Evolutionary conservation across 2,888 invertebrate species (phyloP).

Genomic region (Tachina fera): DNA sequence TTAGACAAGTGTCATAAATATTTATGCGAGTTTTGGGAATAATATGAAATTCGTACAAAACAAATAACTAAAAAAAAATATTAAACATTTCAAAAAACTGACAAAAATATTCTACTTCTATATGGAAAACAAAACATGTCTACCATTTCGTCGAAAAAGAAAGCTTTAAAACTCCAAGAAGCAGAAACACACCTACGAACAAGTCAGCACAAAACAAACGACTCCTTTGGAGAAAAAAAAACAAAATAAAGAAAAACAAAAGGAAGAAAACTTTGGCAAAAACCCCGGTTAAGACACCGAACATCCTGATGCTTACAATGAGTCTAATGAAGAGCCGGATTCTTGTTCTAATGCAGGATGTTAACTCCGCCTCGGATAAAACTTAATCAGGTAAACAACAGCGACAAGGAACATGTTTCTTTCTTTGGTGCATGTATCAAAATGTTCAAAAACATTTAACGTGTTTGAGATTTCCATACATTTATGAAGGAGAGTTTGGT

Average conservation of each 20-base stretch:
- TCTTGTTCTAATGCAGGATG: constrained; percentile 62
- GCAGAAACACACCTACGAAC: constrained; percentile 43
- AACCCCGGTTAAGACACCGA: constrained; percentile 66
- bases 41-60: constrained; percentile 71
- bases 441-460: constrained; percentile 45
- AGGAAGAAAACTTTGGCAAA: constrained; percentile 55
- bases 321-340: constrained; percentile 40
- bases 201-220: constrained; percentile 16
- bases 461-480: constrained; percentile 31
- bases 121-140: constrained; percentile 68
- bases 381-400: constrained; percentile 66
- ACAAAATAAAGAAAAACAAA: constrained; percentile 39
- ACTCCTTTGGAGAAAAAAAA: constrained; percentile 27
- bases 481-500: constrained; percentile 4
- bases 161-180: constrained; percentile 51
- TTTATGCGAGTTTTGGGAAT: constrained; percentile 82
- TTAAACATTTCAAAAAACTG: constrained; percentile 53
- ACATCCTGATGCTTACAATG: constrained; percentile 68
- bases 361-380: constrained; percentile 65
- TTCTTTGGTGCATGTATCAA: constrained; percentile 54
- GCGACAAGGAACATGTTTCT: constrained; percentile 42
- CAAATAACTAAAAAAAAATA: constrained; percentile 19
- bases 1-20: constrained; percentile 80
- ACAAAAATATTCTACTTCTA: constrained; percentile 49
- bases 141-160: constrained; percentile 58